Base-by-base conservation (phyloP, 1,140 invertebrate genomes). In the Elymnias hypermnestra region DNA sequence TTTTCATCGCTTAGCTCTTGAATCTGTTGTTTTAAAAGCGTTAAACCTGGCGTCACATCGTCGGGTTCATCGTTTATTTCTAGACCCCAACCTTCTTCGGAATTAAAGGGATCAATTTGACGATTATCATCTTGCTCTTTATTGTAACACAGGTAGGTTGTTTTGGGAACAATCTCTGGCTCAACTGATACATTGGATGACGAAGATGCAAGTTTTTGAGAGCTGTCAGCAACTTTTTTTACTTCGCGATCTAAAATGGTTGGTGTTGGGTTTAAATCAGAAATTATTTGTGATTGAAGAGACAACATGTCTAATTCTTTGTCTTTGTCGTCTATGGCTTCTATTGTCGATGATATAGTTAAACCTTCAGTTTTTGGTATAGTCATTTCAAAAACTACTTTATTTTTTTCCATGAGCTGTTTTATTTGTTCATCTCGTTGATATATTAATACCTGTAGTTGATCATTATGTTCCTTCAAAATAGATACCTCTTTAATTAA, bases 81-180 rank as follows among this genome's bases (percentile, higher is more conserved):
- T 8, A 85, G 51, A 1, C 78, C 82, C 82, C 82, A 85, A 31
- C 82, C 82, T 65, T 85, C 82, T 22, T 85, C 75, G 3, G 82
- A 83, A 60, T 83, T 82, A 39, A 85, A 85, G 5, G 77, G 77
- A 66, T 85, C 79, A 23, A 22, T 23, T 31, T 63, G 59, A 37
- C 59, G 41, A 8, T 13, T 17, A 10, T 41, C 37, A 40, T 62
- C 42, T 9, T 62, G 58, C 10, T 65, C 63, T 39, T 62, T 57
- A 28, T 71, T 67, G 35, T 79, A 79, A 46, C 88, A 90, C 1
- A 87, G 18, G 53, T 89, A 90, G 1, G 88, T 75, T 49, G 84
- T 87, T 63, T 89, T 87, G 22, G 88, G 76, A 47, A 82, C 64
- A 21, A 90, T 88, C 0, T 39, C 12, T 23, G 65, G 55, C 50